Conservation (phyloP, 1,140 invertebrate genomes). For the Protaetia brevitarsis region DNA sequence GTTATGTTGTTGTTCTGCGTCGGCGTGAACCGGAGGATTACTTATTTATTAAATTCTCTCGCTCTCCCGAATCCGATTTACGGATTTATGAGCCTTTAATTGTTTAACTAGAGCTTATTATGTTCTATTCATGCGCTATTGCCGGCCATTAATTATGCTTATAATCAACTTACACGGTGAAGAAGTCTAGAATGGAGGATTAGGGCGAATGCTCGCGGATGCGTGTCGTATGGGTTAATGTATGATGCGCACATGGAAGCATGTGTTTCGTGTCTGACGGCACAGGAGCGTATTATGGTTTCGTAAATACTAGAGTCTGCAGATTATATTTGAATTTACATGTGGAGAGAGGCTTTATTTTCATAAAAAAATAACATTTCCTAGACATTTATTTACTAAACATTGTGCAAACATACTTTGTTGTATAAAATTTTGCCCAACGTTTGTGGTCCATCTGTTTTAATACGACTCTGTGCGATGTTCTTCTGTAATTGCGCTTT, state of each 20-base stretch:
- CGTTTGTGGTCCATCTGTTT: too few relatives aligned
- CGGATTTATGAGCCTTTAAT: conserved; percentile 20
- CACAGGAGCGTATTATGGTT: not conserved
- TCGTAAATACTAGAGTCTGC: not conserved
- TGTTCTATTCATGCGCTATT: conserved; percentile 13
- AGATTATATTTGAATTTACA: too few relatives aligned
- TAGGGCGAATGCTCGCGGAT: conserved; percentile 1
- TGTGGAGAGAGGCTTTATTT: too few relatives aligned
- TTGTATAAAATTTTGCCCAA: not conserved
- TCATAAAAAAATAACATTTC: too few relatives aligned
- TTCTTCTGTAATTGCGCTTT: not conserved
- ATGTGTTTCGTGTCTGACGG: not conserved
- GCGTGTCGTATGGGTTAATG: not conserved
- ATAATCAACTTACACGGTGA: conserved; percentile 15
- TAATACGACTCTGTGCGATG: not conserved
- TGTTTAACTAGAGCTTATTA: conserved; percentile 20
- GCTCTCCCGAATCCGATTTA: conserved; percentile 17
- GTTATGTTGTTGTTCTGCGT: conserved; percentile 12
- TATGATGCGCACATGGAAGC: not conserved
- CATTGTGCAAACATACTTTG: not conserved
- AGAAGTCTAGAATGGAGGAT: conserved; percentile 2
- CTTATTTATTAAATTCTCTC: conserved; percentile 15
- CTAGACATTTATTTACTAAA: too few relatives aligned
- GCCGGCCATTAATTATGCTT: conserved; percentile 15
- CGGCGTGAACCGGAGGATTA: conserved; percentile 6